Base-by-base conservation (phyloP, 92 coral and sea anemone species). In the Zoanthus sansibaricus region DNA sequence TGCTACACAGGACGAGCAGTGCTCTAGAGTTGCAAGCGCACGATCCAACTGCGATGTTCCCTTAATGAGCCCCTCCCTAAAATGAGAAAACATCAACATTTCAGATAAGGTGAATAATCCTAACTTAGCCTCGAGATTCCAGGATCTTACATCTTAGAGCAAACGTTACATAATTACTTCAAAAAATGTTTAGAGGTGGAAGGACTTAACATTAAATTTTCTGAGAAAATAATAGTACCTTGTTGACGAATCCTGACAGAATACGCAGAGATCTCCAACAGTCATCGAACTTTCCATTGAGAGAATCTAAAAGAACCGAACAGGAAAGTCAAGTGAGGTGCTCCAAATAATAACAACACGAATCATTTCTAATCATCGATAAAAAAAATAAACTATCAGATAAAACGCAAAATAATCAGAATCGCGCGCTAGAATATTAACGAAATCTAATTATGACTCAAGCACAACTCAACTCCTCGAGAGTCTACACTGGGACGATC, bases 41-140 rank as follows among this genome's bases (percentile, higher is more conserved):
- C 96, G 94, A 76, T 95, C 99, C 25, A 96, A 91, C 88, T 96
- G 99, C 0, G 98, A 96, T 25, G 93, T 82, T 9, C 99, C 99
- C 59, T 96, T 98, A 51, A 96, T 83, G 5, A 96, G 92, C n/a
- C 95, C 94, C 52, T 94, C 91, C 87, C 99, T 96, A 75, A 69
- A 69, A 69, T 3, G 46, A 33, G 6, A 67, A 67, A 69, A 30
- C 6, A 2, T 9, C 46, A 17, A 21, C 1, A 7, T 21, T 31
- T 52, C 54, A 13, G 31, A 37, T 37, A 37, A 37, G 2, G 2
- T 5, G 12, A 54, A 25, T 25, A 25, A 25, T 0, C 25, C 25
- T 25, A 25, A 25, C 0, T 25, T 25, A 49, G 55, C 10, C 7
- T 11, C 7, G 10, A 49, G 12, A 49, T 7, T 11, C 12, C 55